These are phyloP conservation scores for Andrena bucephala DNA, from an alignment of 2,888 invertebrate species.

Conservation along the genomic window DNA sequence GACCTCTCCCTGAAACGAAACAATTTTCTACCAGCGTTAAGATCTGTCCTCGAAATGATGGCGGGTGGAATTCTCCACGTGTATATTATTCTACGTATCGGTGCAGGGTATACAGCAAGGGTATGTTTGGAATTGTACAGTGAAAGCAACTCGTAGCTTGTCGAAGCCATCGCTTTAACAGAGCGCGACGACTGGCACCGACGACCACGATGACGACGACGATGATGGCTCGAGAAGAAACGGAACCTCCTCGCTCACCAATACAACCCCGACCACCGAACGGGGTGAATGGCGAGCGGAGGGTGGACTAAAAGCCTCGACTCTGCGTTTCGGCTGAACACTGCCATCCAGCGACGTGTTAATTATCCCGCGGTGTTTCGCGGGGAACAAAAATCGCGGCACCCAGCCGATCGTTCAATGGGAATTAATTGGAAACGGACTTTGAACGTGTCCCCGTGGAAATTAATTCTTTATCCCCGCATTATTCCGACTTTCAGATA, in stretches of 20 bases:
- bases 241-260: conserved; percentile 50
- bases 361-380: conserved; percentile 68
- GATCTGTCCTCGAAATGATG: too few relatives aligned
- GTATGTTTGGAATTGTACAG: too few relatives aligned
- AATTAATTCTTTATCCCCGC: neutral
- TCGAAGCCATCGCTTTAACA: neutral
- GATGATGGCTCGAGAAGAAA: conserved; percentile 39
- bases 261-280: conserved; percentile 42
- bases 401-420: conserved; percentile 35
- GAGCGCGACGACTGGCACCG: conserved; percentile 29
- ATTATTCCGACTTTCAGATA: neutral
- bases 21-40: too few relatives aligned
- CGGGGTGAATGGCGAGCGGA: conserved; percentile 66
- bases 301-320: conserved; percentile 78
- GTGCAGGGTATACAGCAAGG: too few relatives aligned
- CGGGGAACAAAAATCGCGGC: conserved; percentile 34
- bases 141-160: neutral
- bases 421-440: conserved; percentile 44
- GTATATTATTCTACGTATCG: too few relatives aligned
- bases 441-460: conserved; percentile 5
- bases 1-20: too few relatives aligned
- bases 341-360: conserved; percentile 60
- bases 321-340: conserved; percentile 75
- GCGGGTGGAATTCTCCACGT: too few relatives aligned
- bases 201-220: conserved; percentile 36